Conservation (phyloP, 2,888 invertebrate genomes). For the Parasteatoda lunata region DNA sequence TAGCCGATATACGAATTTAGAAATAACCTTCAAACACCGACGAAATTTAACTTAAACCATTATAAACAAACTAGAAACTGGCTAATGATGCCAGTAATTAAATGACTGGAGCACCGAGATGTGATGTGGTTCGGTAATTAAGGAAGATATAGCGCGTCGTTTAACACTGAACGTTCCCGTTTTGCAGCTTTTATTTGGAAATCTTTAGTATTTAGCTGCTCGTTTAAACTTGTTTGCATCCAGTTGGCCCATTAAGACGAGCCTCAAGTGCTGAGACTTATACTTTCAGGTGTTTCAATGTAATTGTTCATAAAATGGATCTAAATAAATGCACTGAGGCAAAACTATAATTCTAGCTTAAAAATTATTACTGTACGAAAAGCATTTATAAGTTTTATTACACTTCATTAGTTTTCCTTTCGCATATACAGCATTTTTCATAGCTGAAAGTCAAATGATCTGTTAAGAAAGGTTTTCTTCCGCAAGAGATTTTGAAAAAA, state of each 20-base stretch:
- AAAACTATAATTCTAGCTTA: too few species aligned
- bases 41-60: slow-evolving; percentile 42
- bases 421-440: too few species aligned
- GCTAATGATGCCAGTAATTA: slow-evolving; percentile 58
- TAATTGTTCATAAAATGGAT: background rate
- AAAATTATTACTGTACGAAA: too few species aligned
- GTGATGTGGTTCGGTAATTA: slow-evolving; percentile 32
- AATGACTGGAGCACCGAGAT: slow-evolving; percentile 41
- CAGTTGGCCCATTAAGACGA: slow-evolving; percentile 13
- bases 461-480: too few species aligned
- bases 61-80: slow-evolving; percentile 35
- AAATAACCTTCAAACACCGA: too few species aligned
- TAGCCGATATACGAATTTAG: too few species aligned
- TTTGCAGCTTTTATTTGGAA: slow-evolving; percentile 46
- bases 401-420: too few species aligned
- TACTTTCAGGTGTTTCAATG: slow-evolving; percentile 6
- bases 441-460: too few species aligned
- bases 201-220: slow-evolving; percentile 47
- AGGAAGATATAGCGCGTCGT: slow-evolving; percentile 45
- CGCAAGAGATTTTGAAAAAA: too few species aligned
- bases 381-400: too few species aligned
- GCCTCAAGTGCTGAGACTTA: slow-evolving; percentile 8
- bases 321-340: too few species aligned
- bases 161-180: slow-evolving; percentile 15
- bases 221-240: slow-evolving; percentile 24